Evolutionary conservation across 1,140 invertebrate genomes (phyloP).

Genomic region (Chlorops oryzae): DNA sequence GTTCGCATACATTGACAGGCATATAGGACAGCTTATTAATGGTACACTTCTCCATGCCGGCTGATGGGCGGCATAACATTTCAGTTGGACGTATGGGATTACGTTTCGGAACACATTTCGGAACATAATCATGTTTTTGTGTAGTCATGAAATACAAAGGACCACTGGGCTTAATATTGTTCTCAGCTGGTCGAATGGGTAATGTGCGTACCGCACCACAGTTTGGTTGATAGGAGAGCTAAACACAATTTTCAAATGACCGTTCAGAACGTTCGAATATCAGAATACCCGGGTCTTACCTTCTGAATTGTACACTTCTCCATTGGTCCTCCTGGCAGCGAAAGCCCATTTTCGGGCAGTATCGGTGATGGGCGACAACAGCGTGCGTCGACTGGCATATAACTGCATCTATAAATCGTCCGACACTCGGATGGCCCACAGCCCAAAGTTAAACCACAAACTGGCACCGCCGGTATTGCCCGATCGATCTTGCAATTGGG

Average conservation of each 20-base stretch:
- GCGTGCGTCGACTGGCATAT: conserved; percentile 49
- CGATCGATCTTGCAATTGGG: conserved; percentile 49
- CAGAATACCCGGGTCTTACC: conserved; percentile 32
- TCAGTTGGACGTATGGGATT: conserved; percentile 52
- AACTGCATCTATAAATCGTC: conserved; percentile 53
- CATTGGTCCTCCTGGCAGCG: conserved; percentile 34
- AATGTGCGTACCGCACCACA: conserved; percentile 45
- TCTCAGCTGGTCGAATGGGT: conserved; percentile 40
- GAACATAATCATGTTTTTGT: conserved; percentile 64
- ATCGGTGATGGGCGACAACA: conserved; percentile 41
- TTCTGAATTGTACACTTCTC: conserved; percentile 53
- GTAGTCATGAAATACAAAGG: conserved; percentile 66
- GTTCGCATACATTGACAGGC: conserved; percentile 47
- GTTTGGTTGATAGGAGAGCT: conserved; percentile 53
- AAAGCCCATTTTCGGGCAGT: conserved; percentile 49
- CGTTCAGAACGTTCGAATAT: background rate
- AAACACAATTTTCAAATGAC: conserved; percentile 7
- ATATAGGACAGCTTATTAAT: conserved; percentile 53
- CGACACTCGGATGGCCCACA: conserved; percentile 22
- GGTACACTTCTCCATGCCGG: conserved; percentile 51
- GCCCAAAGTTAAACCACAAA: conserved; percentile 29
- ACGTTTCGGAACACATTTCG: conserved; percentile 54
- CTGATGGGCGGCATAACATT: conserved; percentile 51
- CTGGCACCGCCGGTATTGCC: conserved; percentile 45
- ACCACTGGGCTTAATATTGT: conserved; percentile 51